Evolutionary conservation across 2,797 vertebrate species (phyloP).

Genomic region (Linurgus olivaceus): DNA sequence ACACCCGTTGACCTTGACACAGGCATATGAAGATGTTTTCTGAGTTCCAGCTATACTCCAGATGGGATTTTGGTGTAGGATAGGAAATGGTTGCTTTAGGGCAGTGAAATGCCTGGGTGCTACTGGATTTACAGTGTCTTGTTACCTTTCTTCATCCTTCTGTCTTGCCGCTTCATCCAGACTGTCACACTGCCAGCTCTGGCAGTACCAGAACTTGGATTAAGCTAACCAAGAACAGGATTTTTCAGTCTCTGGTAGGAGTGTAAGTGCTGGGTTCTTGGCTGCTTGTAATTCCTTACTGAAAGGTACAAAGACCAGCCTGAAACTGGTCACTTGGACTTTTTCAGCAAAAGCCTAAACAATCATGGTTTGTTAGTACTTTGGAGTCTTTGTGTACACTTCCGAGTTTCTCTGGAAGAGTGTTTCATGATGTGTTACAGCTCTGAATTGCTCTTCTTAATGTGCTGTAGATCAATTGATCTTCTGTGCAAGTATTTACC

Average conservation of each 20-base stretch:
- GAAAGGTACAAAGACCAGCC: neutral
- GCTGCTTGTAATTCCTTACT: neutral
- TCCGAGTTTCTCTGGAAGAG: neutral
- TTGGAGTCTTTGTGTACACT: neutral
- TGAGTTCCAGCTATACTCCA: neutral
- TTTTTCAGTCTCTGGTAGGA: neutral
- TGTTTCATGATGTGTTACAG: neutral
- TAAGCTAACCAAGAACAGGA: neutral
- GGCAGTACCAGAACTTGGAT: neutral
- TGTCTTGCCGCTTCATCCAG: neutral
- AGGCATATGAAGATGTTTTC: neutral
- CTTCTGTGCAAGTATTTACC: neutral
- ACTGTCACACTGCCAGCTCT: neutral
- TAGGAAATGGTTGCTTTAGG: neutral
- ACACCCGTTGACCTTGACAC: neutral
- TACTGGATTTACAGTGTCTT: neutral
- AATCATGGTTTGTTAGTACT: accelerated
- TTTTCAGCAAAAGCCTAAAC: neutral
- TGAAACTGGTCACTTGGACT: neutral
- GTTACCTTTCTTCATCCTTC: neutral
- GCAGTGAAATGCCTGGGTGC: neutral
- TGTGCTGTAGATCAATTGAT: neutral
- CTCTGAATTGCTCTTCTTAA: neutral
- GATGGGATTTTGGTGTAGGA: neutral
- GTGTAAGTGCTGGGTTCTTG: neutral